A percentile compares a stretch with the other conserved stretches of the same genome.
These are phyloP conservation scores for Achatina immaculata DNA, from an alignment of 1,140 invertebrate species.

Conservation along the genomic window DNA sequence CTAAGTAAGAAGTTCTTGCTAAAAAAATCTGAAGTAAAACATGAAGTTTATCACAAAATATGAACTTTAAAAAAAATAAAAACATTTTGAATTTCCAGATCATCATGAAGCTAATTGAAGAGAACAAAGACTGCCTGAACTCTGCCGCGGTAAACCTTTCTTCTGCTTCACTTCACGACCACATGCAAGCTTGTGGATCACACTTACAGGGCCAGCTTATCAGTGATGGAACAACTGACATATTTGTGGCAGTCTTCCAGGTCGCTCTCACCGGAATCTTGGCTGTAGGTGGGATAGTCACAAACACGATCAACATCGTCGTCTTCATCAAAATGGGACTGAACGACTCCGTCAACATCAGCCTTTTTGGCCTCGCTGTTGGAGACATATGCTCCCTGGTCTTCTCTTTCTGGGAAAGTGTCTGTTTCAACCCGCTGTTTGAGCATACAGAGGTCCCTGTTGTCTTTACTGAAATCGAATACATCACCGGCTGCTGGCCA, in stretches of 20 bases:
- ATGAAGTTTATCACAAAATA: too few relatives aligned
- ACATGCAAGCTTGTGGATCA: not conserved
- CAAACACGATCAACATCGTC: constrained; percentile 9
- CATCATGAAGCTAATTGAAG: not conserved
- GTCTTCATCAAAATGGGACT: constrained; percentile 21
- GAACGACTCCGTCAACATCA: constrained; percentile 6
- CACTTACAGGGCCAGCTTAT: not conserved
- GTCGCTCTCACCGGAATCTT: not conserved
- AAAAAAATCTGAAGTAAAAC: too few relatives aligned
- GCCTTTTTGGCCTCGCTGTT: constrained; percentile 11
- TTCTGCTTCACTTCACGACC: not conserved
- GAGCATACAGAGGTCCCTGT: not conserved
- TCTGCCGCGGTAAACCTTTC: not conserved
- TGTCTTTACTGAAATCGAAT: constrained; percentile 6
- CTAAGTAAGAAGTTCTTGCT: too few relatives aligned
- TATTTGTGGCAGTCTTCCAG: not conserved
- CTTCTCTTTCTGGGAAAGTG: not conserved
- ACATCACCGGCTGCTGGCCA: constrained; percentile 5
- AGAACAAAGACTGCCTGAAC: not conserved
- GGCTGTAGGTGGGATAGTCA: not conserved
- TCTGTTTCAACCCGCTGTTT: constrained; percentile 3
- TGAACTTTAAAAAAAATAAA: too few relatives aligned
- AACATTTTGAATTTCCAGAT: too few relatives aligned
- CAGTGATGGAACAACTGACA: not conserved
- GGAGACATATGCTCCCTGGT: not conserved